phyloP scores from a whole-genome alignment of 2,113 vertebrate genomes.

The Camelus dromedarius region DNA sequence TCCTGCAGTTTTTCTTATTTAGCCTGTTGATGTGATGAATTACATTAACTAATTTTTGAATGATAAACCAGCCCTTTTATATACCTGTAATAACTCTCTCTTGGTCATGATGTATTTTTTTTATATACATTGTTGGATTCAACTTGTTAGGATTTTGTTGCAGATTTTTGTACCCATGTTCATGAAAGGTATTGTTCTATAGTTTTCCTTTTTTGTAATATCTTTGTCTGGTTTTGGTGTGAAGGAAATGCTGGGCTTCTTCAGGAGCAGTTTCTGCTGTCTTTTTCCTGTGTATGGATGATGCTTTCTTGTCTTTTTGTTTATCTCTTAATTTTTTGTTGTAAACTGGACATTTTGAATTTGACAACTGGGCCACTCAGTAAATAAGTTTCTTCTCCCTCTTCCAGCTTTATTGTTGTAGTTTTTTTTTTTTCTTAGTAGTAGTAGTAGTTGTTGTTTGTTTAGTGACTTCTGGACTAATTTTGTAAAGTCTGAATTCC shows the following conservation, averaged over 20 bases:
- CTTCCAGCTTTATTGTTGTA: background rate
- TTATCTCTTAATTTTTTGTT: background rate
- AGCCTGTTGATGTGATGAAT: no score
- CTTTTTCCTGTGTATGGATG: background rate
- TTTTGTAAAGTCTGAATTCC: background rate
- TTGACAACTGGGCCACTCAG: background rate
- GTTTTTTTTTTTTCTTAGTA: background rate
- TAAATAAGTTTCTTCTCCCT: background rate
- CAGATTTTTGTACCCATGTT: no score
- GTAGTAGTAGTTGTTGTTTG: background rate
- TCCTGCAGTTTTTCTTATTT: no score
- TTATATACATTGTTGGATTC: no score
- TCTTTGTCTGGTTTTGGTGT: no score
- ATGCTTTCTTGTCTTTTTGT: background rate
- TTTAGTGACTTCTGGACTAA: background rate
- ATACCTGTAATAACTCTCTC: no score
- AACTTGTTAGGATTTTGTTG: no score
- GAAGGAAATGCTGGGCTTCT: background rate
- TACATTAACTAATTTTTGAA: no score
- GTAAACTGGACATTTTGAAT: background rate
- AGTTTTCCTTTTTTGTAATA: no score
- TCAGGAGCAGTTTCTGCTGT: background rate
- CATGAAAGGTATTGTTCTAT: no score
- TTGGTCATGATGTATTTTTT: no score
- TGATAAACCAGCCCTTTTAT: no score